phyloP scores from a whole-genome alignment of 2,888 invertebrate genomes.

The Sinodicranocentrus sp. region DNA sequence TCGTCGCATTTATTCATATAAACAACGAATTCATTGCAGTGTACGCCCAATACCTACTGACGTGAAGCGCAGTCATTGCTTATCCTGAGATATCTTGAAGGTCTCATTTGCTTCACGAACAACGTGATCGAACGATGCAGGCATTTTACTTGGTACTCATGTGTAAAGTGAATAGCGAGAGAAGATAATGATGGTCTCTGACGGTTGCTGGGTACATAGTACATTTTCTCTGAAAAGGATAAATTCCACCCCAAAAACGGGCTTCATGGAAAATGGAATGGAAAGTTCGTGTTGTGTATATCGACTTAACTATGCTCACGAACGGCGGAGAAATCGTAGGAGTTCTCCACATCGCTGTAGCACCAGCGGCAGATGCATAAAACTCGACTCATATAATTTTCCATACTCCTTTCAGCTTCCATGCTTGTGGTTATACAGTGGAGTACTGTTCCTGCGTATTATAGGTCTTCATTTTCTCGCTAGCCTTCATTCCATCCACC shows the following conservation, averaged over 20 bases:
- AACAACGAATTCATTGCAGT: neutral
- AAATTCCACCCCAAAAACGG: slow-evolving; percentile 53
- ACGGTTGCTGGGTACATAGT: slow-evolving; percentile 29
- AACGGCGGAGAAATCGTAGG: slow-evolving; percentile 35
- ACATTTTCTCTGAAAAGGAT: slow-evolving; percentile 35
- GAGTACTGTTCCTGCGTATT: slow-evolving; percentile 36
- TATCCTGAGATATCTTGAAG: slow-evolving; percentile 40
- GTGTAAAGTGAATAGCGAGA: slow-evolving; percentile 34
- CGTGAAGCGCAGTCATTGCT: slow-evolving; percentile 8
- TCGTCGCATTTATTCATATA: slow-evolving; percentile 43
- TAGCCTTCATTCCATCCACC: slow-evolving; percentile 56
- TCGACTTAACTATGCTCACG: neutral
- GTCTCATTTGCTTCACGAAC: slow-evolving; percentile 51
- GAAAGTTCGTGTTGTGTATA: slow-evolving; percentile 25
- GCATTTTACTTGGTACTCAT: slow-evolving; percentile 1
- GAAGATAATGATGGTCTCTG: slow-evolving; percentile 41
- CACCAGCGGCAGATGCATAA: neutral
- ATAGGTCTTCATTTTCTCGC: slow-evolving; percentile 39
- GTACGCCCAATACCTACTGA: neutral
- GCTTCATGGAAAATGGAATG: slow-evolving; percentile 54
- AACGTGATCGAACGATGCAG: slow-evolving; percentile 48
- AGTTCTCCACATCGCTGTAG: slow-evolving; percentile 19
- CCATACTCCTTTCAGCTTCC: slow-evolving; percentile 46
- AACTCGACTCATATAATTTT: slow-evolving; percentile 13
- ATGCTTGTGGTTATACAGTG: slow-evolving; percentile 54